These are phyloP conservation scores for Synanthedon andrenaeformis DNA, from an alignment of 2,888 invertebrate genomes.

Conservation along the genomic window DNA sequence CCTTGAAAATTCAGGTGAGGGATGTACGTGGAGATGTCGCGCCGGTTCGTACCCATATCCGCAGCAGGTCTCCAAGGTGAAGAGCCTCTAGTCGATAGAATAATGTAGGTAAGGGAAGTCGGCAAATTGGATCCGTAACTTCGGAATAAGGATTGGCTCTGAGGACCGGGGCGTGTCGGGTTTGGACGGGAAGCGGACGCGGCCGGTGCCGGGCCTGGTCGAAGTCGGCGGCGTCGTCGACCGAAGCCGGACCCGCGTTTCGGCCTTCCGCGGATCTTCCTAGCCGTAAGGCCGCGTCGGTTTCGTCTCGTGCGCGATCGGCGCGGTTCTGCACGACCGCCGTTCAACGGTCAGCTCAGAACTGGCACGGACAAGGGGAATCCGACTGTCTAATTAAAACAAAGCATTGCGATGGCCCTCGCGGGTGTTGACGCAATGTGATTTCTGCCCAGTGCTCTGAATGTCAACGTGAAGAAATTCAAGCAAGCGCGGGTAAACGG, in stretches of 20 bases:
- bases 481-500: conserved; percentile 74
- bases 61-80: not conserved
- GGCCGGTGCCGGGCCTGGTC: not conserved
- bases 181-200: not conserved
- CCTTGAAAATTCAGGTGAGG: not conserved
- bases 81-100: conserved; percentile 1
- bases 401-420: conserved; percentile 76
- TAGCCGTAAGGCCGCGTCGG: conserved; percentile 22
- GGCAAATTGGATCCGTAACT: conserved; percentile 1
- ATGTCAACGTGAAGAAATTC: conserved; percentile 77
- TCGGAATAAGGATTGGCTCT: not conserved
- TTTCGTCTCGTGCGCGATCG: conserved; percentile 23
- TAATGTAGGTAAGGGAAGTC: conserved; percentile 1
- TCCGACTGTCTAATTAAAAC: conserved; percentile 78
- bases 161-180: conserved; percentile 1
- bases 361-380: conserved; percentile 75
- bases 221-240: not conserved
- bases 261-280: conserved; percentile 5
- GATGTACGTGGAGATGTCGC: not conserved
- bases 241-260: not conserved
- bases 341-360: conserved; percentile 69
- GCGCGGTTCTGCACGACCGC: conserved; percentile 18
- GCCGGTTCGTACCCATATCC: not conserved
- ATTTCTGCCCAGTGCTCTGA: conserved; percentile 76
- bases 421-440: conserved; percentile 74